phyloP scores from a whole-genome alignment of 2,797 vertebrate genomes.

The Rhynchotus rufescens region DNA sequence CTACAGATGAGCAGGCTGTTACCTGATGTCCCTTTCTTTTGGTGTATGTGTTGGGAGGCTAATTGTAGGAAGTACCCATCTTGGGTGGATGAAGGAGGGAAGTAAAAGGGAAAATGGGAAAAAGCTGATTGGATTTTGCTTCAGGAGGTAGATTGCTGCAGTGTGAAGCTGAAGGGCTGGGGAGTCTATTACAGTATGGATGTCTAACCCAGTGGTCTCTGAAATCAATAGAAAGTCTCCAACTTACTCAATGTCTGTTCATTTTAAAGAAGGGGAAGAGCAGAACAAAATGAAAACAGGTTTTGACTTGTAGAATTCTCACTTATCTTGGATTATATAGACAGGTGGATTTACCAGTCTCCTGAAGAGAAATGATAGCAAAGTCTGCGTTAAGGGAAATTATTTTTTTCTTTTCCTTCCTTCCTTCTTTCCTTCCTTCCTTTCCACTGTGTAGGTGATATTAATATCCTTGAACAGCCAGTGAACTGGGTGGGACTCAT shows the following conservation, averaged over 20 bases:
- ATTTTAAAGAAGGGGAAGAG: background rate
- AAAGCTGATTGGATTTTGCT: background rate
- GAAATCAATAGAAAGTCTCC: background rate
- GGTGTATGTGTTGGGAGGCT: background rate
- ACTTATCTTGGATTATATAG: background rate
- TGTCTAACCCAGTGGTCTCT: background rate
- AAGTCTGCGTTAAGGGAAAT: background rate
- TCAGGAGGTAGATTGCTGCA: background rate
- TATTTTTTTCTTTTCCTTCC: background rate
- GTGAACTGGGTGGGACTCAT: fast-evolving
- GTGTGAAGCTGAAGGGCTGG: background rate
- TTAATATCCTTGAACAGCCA: background rate
- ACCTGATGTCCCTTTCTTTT: background rate
- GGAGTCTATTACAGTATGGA: background rate
- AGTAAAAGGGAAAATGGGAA: background rate
- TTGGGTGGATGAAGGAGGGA: background rate
- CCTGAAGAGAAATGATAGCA: background rate
- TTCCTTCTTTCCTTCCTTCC: no score
- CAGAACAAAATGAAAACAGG: background rate
- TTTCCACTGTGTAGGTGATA: background rate
- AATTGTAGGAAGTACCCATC: background rate
- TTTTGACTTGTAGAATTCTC: background rate
- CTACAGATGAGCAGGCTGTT: background rate
- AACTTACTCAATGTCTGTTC: background rate
- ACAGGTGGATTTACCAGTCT: background rate